Base-by-base conservation (phyloP, 2,113 vertebrate genomes). In the Spea bombifrons region DNA sequence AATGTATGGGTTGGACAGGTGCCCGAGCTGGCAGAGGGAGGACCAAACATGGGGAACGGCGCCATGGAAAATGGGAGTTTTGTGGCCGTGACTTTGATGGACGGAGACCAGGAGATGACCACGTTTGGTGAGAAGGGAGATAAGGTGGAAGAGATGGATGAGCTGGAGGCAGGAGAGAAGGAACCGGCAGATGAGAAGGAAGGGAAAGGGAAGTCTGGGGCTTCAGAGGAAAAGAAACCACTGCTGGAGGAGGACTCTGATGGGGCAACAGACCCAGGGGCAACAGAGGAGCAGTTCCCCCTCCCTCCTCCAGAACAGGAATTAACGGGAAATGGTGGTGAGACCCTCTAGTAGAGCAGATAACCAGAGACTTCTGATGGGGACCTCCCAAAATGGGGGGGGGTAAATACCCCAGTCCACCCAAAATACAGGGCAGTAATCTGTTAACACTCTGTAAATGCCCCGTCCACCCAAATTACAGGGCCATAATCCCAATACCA, bases 1-100 rank as follows among this genome's bases (percentile, higher is more conserved):
- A 44, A 79, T 6, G 76, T 79, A 4, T 79, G 76, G 76, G 76
- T 70, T 2, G 76, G 76, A 3, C 76, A 79, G 9, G 69, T 66
- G 2, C 76, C 76, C 0, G 48, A 79, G 49, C 13, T 79, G 15
- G 70, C 49, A 7, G 76, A 79, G 1, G 76, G 76, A 6, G 73
- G 15, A 43, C 13, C 44, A 5, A 13, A 30, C 1, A 8, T 12
- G 0, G 30, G 44, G 48, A 47, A 45, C 4, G 8, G 4, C 0
- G 30, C 5, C 3, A 6, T 10, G 48, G 76, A 66, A 30, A 79
- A 79, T 15, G 76, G 76, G 7, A 30, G 15, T 0, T 5, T n/a
- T 0, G 49, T 50, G 0, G 44, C 43, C 30, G n/a, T 15, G 13
- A 3, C 10, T 15, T 47, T 65, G 15, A 7, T 30, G 0, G 55